phyloP scores from a whole-genome alignment of 2,113 vertebrate species.

The Gopherus flavomarginatus region DNA sequence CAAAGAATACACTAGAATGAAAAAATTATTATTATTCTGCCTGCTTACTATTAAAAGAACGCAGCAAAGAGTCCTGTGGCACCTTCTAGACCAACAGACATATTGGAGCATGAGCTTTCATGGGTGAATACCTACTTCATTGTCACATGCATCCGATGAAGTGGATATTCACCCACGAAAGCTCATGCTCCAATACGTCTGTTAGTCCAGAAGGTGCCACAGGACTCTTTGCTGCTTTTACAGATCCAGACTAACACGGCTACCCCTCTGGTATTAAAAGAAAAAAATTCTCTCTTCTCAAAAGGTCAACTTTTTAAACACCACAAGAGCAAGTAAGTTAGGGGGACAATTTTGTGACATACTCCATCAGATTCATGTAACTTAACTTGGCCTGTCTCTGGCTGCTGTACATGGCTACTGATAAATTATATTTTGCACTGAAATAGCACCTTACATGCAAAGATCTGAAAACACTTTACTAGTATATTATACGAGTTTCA shows the following conservation, averaged over 20 bases:
- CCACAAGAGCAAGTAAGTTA: background rate
- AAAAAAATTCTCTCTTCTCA: background rate
- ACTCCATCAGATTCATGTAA: background rate
- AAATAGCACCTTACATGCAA: background rate
- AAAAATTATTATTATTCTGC: background rate
- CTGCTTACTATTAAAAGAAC: background rate
- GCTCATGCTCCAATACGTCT: too few relatives aligned
- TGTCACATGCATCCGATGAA: too few relatives aligned
- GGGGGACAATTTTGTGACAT: background rate
- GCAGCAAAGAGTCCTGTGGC: too few relatives aligned
- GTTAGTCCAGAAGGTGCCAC: too few relatives aligned
- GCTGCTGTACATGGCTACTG: background rate
- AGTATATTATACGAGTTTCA: background rate
- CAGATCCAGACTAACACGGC: too few relatives aligned
- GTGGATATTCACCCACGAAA: too few relatives aligned
- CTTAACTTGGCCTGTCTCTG: background rate
- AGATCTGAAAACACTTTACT: background rate
- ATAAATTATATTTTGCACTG: background rate
- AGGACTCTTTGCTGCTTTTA: too few relatives aligned
- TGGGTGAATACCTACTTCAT: too few relatives aligned
- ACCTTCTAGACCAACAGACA: too few relatives aligned
- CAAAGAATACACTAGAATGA: background rate
- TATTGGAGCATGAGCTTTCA: too few relatives aligned
- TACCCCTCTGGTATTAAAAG: background rate
- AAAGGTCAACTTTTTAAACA: accelerated